phyloP scores from a whole-genome alignment of 2,888 invertebrate species.

The Drepanosiphum platanoidis region DNA sequence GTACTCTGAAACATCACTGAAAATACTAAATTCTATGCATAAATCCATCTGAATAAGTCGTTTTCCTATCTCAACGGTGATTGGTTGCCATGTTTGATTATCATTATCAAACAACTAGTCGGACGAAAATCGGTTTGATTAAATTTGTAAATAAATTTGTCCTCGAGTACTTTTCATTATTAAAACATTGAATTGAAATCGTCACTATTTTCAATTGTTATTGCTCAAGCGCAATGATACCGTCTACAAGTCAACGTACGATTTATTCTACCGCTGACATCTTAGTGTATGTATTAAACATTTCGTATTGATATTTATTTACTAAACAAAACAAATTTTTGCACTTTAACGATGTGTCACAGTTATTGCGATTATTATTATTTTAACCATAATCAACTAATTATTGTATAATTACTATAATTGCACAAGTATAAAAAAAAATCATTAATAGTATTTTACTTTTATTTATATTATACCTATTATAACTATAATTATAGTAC shows the following conservation, averaged over 20 bases:
- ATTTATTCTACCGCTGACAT: background rate
- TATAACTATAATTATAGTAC: too few relatives aligned
- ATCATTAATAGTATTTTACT: too few relatives aligned
- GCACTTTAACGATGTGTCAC: too few relatives aligned
- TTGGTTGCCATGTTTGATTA: background rate
- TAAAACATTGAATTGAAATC: background rate
- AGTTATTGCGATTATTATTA: too few relatives aligned
- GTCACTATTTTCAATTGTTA: background rate
- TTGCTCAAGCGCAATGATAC: background rate
- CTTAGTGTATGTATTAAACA: conserved; percentile 20
- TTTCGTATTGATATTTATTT: too few relatives aligned
- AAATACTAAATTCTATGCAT: background rate
- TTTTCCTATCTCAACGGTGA: background rate
- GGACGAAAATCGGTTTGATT: background rate
- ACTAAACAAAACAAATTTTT: too few relatives aligned
- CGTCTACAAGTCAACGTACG: background rate
- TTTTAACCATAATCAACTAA: too few relatives aligned
- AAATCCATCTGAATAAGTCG: background rate
- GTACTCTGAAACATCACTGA: too few relatives aligned
- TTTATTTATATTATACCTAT: too few relatives aligned
- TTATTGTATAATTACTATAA: too few relatives aligned
- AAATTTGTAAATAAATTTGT: background rate
- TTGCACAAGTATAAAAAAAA: too few relatives aligned
- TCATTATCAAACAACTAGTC: background rate
- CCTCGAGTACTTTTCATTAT: background rate